Conservation (phyloP, 2,113 vertebrate species). For the Solenodon paradoxus region DNA sequence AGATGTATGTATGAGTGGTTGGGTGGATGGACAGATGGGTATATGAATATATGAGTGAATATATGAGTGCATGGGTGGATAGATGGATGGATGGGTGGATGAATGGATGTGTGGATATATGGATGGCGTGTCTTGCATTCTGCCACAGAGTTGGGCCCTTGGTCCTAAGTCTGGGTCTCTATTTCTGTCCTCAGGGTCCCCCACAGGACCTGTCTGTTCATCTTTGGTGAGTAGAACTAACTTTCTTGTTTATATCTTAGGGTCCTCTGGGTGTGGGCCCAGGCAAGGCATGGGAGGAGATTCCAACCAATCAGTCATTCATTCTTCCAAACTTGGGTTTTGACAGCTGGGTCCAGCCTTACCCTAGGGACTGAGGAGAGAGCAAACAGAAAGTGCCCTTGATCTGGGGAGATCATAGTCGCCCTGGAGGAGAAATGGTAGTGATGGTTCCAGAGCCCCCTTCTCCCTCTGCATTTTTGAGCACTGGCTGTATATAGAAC, state of each 20-base stretch:
- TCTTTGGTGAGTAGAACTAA: conserved; percentile 77
- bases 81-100: not conserved
- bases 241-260: not conserved
- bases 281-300: not conserved
- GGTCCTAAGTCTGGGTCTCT: not conserved
- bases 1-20: not conserved
- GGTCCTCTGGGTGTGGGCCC: not conserved
- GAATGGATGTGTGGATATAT: no score
- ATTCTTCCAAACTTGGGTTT: not conserved
- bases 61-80: not conserved
- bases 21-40: not conserved
- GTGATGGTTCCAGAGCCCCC: not conserved
- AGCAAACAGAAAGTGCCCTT: not conserved
- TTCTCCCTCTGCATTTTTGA: not conserved
- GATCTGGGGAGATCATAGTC: not conserved
- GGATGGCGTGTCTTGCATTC: not conserved
- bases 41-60: no score
- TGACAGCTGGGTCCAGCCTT: not conserved
- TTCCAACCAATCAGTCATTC: not conserved
- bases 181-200: conserved; percentile 72
- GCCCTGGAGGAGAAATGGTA: not conserved
- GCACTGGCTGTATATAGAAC: not conserved
- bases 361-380: not conserved
- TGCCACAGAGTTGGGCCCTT: not conserved
- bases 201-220: conserved; percentile 79